phyloP scores from a whole-genome alignment of 2,113 vertebrate genomes.

The Corythaixoides concolor region DNA sequence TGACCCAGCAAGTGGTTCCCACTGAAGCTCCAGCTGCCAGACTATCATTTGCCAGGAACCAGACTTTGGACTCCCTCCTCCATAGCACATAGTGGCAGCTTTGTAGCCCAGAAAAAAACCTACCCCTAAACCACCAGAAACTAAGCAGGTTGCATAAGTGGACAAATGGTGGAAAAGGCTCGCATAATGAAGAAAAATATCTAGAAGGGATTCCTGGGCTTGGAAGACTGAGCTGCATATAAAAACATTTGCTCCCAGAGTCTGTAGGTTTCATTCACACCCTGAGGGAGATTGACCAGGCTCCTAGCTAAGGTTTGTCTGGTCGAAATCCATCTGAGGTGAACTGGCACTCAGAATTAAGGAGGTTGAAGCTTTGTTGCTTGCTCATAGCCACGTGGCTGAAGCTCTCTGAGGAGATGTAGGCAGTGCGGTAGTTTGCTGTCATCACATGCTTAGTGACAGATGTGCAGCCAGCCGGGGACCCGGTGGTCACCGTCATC shows the following conservation, averaged over 20 bases:
- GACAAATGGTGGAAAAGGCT: neutral
- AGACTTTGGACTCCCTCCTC: neutral
- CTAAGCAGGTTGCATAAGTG: neutral
- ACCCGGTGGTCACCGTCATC: neutral
- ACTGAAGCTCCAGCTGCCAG: neutral
- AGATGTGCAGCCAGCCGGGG: neutral
- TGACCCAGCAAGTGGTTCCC: neutral
- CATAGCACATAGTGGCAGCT: neutral
- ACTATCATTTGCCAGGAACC: neutral
- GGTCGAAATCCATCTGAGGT: neutral
- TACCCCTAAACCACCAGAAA: neutral
- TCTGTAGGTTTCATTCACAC: accelerated
- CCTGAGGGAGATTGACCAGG: neutral
- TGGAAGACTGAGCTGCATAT: neutral
- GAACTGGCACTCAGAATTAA: neutral
- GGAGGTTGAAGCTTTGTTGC: neutral
- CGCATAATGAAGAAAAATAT: neutral
- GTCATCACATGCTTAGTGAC: neutral
- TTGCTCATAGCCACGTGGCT: neutral
- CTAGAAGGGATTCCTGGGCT: neutral
- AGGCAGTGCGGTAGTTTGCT: neutral
- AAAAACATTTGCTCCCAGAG: neutral
- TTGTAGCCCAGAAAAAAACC: neutral
- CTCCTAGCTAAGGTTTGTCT: neutral
- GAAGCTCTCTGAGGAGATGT: neutral